These are phyloP conservation scores for Syndactyla subalaris DNA, from an alignment of 2,797 vertebrate genomes.

Conservation along the genomic window DNA sequence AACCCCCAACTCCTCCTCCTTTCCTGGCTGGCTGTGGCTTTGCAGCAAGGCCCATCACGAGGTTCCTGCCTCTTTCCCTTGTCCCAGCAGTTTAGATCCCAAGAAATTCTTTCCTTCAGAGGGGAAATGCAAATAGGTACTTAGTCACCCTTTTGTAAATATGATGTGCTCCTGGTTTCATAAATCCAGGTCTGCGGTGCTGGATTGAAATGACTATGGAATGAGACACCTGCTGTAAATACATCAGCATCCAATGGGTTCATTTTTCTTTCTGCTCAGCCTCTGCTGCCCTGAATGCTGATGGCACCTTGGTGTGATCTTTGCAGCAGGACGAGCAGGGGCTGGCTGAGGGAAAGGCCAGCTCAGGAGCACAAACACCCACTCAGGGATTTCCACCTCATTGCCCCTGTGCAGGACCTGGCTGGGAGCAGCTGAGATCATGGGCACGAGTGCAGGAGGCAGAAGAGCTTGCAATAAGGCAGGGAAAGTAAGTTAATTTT, in stretches of 20 bases:
- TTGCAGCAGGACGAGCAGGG: neutral
- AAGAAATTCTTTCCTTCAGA: neutral
- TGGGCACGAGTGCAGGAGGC: neutral
- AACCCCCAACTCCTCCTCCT: neutral
- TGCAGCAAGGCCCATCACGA: neutral
- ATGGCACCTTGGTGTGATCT: neutral
- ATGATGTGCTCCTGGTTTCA: conserved; percentile 43
- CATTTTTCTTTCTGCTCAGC: conserved; percentile 53
- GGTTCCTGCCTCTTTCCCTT: neutral
- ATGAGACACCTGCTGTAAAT: conserved; percentile 55
- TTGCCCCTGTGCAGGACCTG: neutral
- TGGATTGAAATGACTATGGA: neutral
- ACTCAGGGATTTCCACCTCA: neutral
- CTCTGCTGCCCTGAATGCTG: conserved; percentile 16
- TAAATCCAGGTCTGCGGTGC: conserved; percentile 35
- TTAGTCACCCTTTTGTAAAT: conserved; percentile 26
- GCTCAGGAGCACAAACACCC: neutral
- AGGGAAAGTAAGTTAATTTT: neutral
- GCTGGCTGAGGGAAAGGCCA: neutral
- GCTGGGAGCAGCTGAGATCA: neutral
- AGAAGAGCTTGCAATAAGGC: neutral
- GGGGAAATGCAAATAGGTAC: neutral
- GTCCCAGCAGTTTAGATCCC: neutral
- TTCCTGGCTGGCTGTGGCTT: neutral
- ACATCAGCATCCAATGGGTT: conserved; percentile 19